Evolutionary conservation across 2,113 vertebrate genomes (phyloP).

Genomic region (Deroptyus accipitrinus): DNA sequence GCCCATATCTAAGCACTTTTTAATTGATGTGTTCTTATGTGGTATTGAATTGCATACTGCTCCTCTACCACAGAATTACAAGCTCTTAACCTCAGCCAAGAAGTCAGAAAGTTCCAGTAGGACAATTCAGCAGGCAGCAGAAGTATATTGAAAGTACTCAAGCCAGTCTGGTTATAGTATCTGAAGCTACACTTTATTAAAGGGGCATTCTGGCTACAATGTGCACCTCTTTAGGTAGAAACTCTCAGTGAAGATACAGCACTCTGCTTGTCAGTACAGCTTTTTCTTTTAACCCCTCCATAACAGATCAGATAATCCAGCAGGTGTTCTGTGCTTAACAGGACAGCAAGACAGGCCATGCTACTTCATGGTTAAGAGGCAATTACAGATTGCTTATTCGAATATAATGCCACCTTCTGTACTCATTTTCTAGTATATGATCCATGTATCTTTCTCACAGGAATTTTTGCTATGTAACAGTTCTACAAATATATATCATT

Average conservation of each 20-base stretch:
- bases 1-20: neutral
- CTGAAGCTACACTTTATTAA: neutral
- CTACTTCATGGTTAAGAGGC: neutral
- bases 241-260: neutral
- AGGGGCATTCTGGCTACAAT: neutral
- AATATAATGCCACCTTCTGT: neutral
- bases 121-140: neutral
- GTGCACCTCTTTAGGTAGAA: neutral
- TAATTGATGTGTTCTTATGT: neutral
- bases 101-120: neutral
- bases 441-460: neutral
- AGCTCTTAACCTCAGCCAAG: constrained; percentile 2
- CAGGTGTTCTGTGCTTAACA: neutral
- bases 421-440: neutral
- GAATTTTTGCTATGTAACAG: neutral
- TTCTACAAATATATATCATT: neutral
- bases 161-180: neutral
- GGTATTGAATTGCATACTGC: neutral
- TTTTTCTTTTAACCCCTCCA: neutral
- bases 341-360: neutral
- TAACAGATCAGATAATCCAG: neutral
- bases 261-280: neutral
- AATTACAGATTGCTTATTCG: neutral
- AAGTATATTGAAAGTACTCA: neutral
- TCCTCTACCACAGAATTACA: neutral